A percentile compares a stretch with the other conserved stretches of the same genome.
Conservation (phyloP, 2,888 invertebrate species). For the Catocala fraxini region DNA sequence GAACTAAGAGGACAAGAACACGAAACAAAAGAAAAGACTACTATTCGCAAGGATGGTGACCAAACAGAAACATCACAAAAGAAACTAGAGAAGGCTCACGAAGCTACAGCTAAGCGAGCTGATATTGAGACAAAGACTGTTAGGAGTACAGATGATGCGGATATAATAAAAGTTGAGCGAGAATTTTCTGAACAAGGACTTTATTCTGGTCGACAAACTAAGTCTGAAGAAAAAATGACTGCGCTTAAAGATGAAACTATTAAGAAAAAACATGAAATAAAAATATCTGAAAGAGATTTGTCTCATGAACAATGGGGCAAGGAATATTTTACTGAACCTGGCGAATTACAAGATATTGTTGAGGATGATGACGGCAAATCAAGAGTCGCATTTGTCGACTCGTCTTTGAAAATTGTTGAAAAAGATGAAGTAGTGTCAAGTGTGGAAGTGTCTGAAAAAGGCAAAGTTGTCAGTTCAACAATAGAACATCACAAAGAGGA, state of each 20-base stretch:
- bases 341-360: slow-evolving; percentile 79
- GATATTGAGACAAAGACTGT: slow-evolving; percentile 83
- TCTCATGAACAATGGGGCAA: slow-evolving; percentile 86
- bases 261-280: slow-evolving; percentile 82
- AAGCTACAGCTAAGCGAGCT: slow-evolving; percentile 81
- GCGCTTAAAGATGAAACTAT: slow-evolving; percentile 82
- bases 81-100: slow-evolving; percentile 84
- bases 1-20: slow-evolving; percentile 84
- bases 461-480: slow-evolving; percentile 81
- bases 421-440: slow-evolving; percentile 81
- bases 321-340: slow-evolving; percentile 84
- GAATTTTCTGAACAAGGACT: slow-evolving; percentile 82
- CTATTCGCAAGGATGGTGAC: slow-evolving; percentile 77
- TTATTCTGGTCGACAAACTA: slow-evolving; percentile 79
- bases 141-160: slow-evolving; percentile 78
- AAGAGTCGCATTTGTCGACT: slow-evolving; percentile 79
- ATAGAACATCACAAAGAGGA: slow-evolving; percentile 82
- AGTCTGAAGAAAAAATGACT: slow-evolving; percentile 84
- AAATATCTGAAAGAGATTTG: slow-evolving; percentile 84
- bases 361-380: slow-evolving; percentile 78
- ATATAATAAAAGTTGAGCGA: slow-evolving; percentile 76
- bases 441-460: slow-evolving; percentile 79
- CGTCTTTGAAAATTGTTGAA: slow-evolving; percentile 78
- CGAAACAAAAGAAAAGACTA: slow-evolving; percentile 82
- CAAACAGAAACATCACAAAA: slow-evolving; percentile 84